These are phyloP conservation scores for Athalia rosae DNA, from an alignment of 2,888 invertebrate genomes.

Conservation along the genomic window DNA sequence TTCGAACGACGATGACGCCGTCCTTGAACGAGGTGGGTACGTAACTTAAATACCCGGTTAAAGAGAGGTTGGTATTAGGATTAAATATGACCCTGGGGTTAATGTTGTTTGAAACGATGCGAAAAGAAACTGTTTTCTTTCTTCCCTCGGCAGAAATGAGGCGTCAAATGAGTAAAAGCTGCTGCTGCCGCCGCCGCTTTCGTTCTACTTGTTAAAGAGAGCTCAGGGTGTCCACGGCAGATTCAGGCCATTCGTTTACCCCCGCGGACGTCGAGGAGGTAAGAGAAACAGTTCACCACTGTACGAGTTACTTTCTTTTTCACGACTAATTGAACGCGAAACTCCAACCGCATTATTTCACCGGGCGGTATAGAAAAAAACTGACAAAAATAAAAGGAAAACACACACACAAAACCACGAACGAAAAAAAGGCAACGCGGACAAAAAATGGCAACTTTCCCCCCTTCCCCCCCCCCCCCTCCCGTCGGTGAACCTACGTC, in stretches of 20 bases:
- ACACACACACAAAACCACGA: not conserved
- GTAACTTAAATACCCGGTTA: too few species aligned
- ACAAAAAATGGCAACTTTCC: too few species aligned
- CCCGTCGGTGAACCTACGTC: too few species aligned
- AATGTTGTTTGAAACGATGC: slow-evolving; percentile 35
- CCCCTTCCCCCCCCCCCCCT: too few species aligned
- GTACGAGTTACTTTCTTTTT: slow-evolving; percentile 26
- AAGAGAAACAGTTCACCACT: slow-evolving; percentile 8
- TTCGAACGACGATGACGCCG: too few species aligned
- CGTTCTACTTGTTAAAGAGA: not conserved
- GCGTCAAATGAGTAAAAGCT: slow-evolving; percentile 63
- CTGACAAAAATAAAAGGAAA: not conserved
- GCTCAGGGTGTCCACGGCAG: slow-evolving; percentile 18
- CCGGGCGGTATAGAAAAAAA: not conserved
- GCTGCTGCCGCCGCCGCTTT: not conserved
- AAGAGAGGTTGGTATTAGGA: not conserved
- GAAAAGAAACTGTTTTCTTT: not conserved
- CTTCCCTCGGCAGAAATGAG: slow-evolving; percentile 58
- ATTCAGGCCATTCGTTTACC: slow-evolving; percentile 40
- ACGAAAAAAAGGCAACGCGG: not conserved
- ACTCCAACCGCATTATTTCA: not conserved
- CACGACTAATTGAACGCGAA: slow-evolving; percentile 41
- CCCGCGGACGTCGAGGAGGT: too few species aligned
- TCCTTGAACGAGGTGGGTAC: too few species aligned
- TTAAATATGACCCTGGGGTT: slow-evolving; percentile 32